Percentiles rank a stretch among this genome's conserved stretches.
These are phyloP conservation scores for Penaeus japonicus DNA, from an alignment of 1,140 invertebrate genomes.

Conservation along the genomic window DNA sequence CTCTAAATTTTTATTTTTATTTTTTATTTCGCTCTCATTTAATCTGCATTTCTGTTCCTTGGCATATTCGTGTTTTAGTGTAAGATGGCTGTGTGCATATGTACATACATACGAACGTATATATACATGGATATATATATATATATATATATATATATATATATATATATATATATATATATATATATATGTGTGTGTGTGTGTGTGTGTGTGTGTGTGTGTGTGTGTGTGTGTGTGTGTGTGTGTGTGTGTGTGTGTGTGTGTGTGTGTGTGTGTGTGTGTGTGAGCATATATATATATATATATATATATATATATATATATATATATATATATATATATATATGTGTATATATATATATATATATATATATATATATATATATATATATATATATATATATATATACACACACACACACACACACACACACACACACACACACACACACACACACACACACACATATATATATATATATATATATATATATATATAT, in stretches of 20 bases:
- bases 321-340: neutral
- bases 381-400: neutral
- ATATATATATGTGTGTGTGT: neutral
- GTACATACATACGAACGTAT: neutral
- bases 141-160: neutral
- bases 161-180: neutral
- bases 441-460: neutral
- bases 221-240: neutral
- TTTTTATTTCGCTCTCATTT: too few species aligned
- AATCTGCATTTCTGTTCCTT: neutral
- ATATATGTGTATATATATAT: neutral
- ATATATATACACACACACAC: too few species aligned
- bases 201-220: neutral
- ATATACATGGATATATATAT: neutral
- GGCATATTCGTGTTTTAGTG: neutral
- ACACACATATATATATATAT: neutral
- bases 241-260: too few species aligned
- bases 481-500: neutral
- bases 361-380: neutral
- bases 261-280: neutral
- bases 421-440: too few species aligned
- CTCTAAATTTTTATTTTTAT: too few species aligned
- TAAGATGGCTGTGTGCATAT: neutral
- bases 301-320: neutral
- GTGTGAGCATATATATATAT: neutral